Percentiles rank a stretch among this genome's conserved stretches.
phyloP scores from a whole-genome alignment of 64 coral and sea anemone genomes.

The Cladopsammia gracilis region DNA sequence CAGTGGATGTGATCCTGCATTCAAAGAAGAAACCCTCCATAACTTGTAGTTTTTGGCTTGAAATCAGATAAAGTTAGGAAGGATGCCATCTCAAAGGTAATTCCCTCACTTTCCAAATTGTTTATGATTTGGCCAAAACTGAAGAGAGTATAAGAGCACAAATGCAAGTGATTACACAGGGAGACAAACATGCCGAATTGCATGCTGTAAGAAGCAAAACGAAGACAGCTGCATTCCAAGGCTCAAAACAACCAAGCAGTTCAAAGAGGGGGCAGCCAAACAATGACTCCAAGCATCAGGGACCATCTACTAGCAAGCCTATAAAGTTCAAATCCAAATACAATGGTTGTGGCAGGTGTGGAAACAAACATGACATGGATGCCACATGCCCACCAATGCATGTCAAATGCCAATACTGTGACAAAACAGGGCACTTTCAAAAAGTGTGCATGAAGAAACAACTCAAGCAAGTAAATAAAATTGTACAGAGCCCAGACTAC shows the following conservation, averaged over 20 bases:
- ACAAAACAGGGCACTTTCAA: not conserved
- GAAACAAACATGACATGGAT: not conserved
- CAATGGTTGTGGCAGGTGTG: not conserved
- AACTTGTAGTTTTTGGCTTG: not conserved
- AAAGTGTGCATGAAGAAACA: constrained; percentile 8
- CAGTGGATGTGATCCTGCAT: constrained; percentile 24
- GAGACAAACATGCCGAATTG: not conserved
- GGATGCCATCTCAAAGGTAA: constrained; percentile 9
- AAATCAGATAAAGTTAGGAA: constrained; percentile 8
- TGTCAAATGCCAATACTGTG: not conserved
- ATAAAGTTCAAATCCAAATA: constrained; percentile 1
- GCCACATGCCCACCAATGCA: not conserved
- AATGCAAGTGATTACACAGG: not conserved
- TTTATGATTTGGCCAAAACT: not conserved
- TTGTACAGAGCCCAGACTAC: not conserved
- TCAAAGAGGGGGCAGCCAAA: not conserved
- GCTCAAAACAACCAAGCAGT: not conserved
- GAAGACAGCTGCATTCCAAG: not conserved
- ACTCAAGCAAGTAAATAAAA: not conserved
- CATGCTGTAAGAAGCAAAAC: not conserved
- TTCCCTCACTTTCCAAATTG: not conserved
- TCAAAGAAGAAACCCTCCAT: not conserved
- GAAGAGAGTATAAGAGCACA: not conserved
- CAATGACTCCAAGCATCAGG: not conserved
- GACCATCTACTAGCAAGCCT: not conserved